Base-by-base conservation (phyloP, 2,113 vertebrate genomes). In the Brachyhypopomus gauderio region DNA sequence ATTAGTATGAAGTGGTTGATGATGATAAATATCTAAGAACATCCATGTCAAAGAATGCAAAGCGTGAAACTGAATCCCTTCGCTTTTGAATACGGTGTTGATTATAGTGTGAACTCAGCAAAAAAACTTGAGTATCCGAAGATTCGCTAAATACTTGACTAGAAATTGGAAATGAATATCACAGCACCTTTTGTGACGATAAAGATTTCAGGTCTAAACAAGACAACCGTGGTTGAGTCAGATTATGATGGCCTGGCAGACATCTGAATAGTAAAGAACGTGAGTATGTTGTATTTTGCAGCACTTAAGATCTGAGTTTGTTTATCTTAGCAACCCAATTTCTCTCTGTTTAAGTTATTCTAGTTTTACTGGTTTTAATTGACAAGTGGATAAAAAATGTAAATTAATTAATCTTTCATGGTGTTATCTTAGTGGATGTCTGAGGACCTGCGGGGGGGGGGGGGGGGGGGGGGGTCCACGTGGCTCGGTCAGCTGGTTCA, bases 361-460 rank as follows among this genome's bases (percentile, higher is more conserved):
- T 81, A 22, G 38, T 56, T 60, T 66, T 11, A 56, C 71, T 82
- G 82, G 90, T 89, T 88, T 90, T 83, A 89, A 91, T 91, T 89
- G 91, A 91, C 91, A 89, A 83, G 83, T 86, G 89, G 85, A 90
- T 94, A 87, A 90, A 93, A 92, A 90, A 91, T 92, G 86, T 84
- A 92, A 87, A 88, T 72, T 77, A 89, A 85, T 94, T 84, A 93
- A 93, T 93, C 92, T 93, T 94, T 93, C 89, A 93, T 77, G 78
- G 87, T 91, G 89, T 94, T 92, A 90, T 94, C 93, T 90, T 89
- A 91, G 90, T 84, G 84, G 30, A 80, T 83, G 75, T 73, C 73
- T 62, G 58, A 55, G 72, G 66, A 82, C 58, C 64, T 89, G 70
- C 45, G 62, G 48, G 80, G 85, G 84, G 83, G 89, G 89, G 89